phyloP scores from a whole-genome alignment of 2,797 vertebrate species.

The Aulostomus chinensis region DNA sequence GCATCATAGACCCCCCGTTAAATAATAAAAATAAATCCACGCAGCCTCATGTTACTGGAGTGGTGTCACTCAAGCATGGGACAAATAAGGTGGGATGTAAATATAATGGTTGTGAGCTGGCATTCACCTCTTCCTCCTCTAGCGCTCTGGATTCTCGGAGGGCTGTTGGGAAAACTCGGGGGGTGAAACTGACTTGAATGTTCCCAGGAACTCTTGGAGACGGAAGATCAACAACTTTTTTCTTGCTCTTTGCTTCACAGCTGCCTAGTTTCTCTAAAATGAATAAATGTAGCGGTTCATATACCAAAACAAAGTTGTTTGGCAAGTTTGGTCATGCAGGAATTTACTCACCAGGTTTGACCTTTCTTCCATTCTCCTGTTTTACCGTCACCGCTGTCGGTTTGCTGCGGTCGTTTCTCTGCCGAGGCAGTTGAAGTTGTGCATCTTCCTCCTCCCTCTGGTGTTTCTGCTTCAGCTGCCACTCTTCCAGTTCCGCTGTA shows the following conservation, averaged over 20 bases:
- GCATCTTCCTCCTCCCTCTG: constrained; percentile 54
- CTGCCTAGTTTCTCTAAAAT: constrained; percentile 17
- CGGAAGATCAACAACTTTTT: constrained; percentile 70
- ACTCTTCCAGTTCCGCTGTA: constrained; percentile 82
- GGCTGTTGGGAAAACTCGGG: constrained; percentile 90
- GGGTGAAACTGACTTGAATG: constrained; percentile 88
- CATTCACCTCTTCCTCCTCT: constrained; percentile 90
- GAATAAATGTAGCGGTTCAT: not conserved
- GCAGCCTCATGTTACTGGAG: no score
- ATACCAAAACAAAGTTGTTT: no score
- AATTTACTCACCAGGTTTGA: constrained; percentile 36
- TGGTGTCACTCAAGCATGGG: no score
- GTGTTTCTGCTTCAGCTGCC: constrained; percentile 75
- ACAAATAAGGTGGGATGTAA: no score
- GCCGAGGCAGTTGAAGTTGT: constrained; percentile 17
- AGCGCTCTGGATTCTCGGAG: constrained; percentile 87
- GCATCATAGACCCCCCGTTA: no score
- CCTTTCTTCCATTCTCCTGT: not conserved
- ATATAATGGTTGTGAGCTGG: no score
- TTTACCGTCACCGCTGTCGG: not conserved
- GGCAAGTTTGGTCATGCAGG: not conserved
- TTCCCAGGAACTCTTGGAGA: constrained; percentile 80
- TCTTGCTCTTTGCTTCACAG: constrained; percentile 30
- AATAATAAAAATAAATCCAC: no score
- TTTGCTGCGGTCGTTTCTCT: constrained; percentile 24